Percentiles rank a stretch among this genome's conserved stretches.
phyloP scores from a whole-genome alignment of 1,140 invertebrate species.

The Atta cephalotes region DNA sequence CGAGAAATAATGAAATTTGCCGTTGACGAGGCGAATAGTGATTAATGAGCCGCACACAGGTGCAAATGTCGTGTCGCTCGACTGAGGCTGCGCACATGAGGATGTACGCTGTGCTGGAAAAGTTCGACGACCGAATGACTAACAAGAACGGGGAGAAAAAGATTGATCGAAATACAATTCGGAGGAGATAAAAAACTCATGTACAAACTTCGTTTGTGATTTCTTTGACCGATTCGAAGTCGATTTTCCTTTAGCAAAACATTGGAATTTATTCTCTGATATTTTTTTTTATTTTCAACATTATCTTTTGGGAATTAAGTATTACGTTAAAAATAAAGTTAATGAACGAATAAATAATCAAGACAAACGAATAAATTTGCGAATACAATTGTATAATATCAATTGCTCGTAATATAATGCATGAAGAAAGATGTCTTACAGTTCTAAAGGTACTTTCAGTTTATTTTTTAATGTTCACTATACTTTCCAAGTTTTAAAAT shows the following conservation, averaged over 20 bases:
- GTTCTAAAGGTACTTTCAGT: not conserved
- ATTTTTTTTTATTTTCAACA: not conserved
- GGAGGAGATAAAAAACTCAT: not conserved
- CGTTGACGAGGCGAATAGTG: slow-evolving; percentile 64
- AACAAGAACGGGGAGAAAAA: slow-evolving; percentile 9
- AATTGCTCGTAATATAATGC: not conserved
- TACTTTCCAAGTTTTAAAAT: not conserved
- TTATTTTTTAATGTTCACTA: slow-evolving; percentile 3
- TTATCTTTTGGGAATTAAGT: not conserved
- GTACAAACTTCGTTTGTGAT: not conserved
- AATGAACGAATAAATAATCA: not conserved
- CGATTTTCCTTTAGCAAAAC: not conserved
- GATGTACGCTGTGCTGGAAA: not conserved
- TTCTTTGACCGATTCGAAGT: not conserved
- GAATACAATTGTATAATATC: not conserved
- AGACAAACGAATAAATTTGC: not conserved
- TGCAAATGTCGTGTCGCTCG: not conserved
- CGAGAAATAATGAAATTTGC: slow-evolving; percentile 69
- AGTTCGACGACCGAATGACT: slow-evolving; percentile 26
- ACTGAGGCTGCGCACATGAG: not conserved
- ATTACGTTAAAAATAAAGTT: not conserved
- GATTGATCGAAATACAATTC: slow-evolving; percentile 36
- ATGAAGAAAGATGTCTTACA: not conserved
- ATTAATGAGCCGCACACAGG: slow-evolving; percentile 66
- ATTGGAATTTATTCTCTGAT: not conserved